Evolutionary conservation across 2,888 invertebrate genomes (phyloP).

Genomic region (Seladonia tumulorum): DNA sequence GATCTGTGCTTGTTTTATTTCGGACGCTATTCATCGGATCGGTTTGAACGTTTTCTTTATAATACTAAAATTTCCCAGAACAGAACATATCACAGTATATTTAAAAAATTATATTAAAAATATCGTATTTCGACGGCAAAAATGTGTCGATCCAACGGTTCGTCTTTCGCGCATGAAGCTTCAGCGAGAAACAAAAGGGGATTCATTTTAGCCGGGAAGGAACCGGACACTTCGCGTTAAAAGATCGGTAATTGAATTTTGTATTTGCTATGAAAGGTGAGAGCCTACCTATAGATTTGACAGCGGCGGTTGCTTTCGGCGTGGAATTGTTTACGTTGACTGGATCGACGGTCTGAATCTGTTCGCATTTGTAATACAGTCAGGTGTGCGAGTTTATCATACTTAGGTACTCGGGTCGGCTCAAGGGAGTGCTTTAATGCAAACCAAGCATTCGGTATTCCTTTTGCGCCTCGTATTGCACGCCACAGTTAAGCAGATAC

Average conservation of each 20-base stretch:
- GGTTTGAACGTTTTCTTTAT: not conserved
- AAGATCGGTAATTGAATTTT: not conserved
- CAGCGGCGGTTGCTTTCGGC: not conserved
- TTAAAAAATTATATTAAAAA: not conserved
- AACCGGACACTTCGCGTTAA: not conserved
- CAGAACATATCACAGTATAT: not conserved
- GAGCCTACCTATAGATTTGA: not conserved
- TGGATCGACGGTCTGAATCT: not conserved
- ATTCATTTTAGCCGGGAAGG: not conserved
- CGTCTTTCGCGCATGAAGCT: not conserved
- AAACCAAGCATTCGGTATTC: slow-evolving; percentile 12
- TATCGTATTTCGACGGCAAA: not conserved
- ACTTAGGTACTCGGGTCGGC: slow-evolving; percentile 2
- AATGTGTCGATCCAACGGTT: not conserved
- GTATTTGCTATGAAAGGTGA: not conserved
- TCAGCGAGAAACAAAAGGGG: not conserved
- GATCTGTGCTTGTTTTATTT: not conserved
- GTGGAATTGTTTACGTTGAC: not conserved
- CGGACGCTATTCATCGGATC: not conserved
- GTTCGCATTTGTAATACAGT: not conserved
- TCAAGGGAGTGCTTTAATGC: slow-evolving; percentile 10
- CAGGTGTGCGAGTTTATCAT: slow-evolving; percentile 1
- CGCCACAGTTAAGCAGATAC: not conserved
- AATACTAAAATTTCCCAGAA: not conserved
- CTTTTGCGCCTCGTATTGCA: slow-evolving; percentile 7